These are phyloP conservation scores for Flexamia atlantica DNA, from an alignment of 2,888 invertebrate species.

Conservation along the genomic window DNA sequence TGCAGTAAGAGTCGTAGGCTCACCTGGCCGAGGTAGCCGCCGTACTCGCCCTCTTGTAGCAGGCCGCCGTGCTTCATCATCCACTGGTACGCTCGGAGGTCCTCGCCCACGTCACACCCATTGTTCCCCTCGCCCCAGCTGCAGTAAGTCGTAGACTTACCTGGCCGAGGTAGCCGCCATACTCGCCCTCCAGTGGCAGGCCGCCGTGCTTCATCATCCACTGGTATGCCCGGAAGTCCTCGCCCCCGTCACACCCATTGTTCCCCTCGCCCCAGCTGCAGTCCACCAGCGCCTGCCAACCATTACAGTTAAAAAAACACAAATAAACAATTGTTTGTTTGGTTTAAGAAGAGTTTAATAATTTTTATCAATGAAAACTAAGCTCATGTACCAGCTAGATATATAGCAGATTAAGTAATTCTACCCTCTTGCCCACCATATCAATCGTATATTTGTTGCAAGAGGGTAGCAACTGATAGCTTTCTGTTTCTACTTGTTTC, in stretches of 20 bases:
- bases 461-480: too few relatives aligned
- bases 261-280: conserved; percentile 98
- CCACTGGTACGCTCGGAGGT: conserved; percentile 95
- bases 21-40: conserved; percentile 93
- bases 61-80: conserved; percentile 93
- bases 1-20: conserved; percentile 29
- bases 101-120: conserved; percentile 99
- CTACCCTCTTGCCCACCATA: too few relatives aligned
- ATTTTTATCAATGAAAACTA: too few relatives aligned
- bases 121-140: conserved; percentile 85
- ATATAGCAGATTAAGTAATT: too few relatives aligned
- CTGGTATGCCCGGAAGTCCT: conserved; percentile 94
- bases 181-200: conserved; percentile 92
- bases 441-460: too few relatives aligned
- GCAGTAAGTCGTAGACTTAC: conserved; percentile 74
- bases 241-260: conserved; percentile 99
- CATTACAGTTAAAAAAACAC: too few relatives aligned
- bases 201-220: conserved; percentile 95
- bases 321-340: too few relatives aligned
- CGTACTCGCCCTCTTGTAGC: conserved; percentile 94
- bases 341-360: too few relatives aligned
- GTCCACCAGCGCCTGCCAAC: conserved; percentile 86
- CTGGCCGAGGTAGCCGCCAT: conserved; percentile 94
- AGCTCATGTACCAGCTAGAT: too few relatives aligned
- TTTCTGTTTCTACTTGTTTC: too few relatives aligned